Evolutionary conservation across 2,888 invertebrate genomes (phyloP), one percentile per base, ranked within the genome.

Genomic region (Tuberolachnus salignus): DNA sequence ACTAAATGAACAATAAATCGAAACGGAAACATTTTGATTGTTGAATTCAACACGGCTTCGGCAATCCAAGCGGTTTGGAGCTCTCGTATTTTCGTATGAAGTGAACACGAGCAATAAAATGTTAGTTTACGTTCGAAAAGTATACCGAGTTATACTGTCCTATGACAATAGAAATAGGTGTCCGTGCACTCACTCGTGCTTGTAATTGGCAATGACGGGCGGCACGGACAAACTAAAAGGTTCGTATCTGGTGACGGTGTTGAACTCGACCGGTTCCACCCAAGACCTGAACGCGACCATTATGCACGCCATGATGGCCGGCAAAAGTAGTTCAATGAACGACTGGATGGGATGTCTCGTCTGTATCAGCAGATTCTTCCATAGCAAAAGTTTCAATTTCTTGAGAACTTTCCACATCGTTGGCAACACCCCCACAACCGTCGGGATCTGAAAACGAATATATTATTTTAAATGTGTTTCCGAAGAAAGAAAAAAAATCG

Each of bases 291-390:
- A 88, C 13, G 92, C 82, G 13, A 94, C 90, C 81, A 94, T 86
- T 63, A 94, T 85, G 0, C 90, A 84, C 81, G 90, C 88, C 81
- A 93, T 91, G 3, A 90, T 81, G 0, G 90, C 89, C 0, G 92
- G 92, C 61, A 91, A 85, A 0, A 91, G 74, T 14, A 94, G 85
- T 85, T 94, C 93, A 51, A 91, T 84, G 1, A 88, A 71, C 0
- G 93, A 91, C 84, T 92, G 91, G 59, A 89, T 82, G 71, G 89
- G 90, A 85, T 91, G 91, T 81, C 93, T 87, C 87, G 89, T 91
- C 86, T 94, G 93, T 61, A 94, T 88, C 3, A 91, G 85, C 86
- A 91, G 92, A 85, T 94, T 94, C 86, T 94, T 94, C 94, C 94
- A 94, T 85, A 93, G 88, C 80, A 94, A 86, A 81, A 94, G 86